Evolutionary conservation across 2,888 invertebrate genomes (phyloP).

Genomic region (Teleiodes luculella): DNA sequence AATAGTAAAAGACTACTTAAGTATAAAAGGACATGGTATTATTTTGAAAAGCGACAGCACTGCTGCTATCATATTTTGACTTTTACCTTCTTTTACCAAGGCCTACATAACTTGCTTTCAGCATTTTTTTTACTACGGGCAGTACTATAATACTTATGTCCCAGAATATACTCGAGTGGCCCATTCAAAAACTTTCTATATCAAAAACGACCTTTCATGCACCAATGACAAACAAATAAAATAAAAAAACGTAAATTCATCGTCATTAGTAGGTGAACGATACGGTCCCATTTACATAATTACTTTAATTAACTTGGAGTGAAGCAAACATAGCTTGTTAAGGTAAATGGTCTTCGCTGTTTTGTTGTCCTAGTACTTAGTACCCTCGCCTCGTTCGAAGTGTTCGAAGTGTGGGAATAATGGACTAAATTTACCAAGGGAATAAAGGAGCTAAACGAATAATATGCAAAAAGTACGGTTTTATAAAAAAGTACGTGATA

Average conservation of each 20-base stretch:
- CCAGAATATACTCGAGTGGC: no score
- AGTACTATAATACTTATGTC: no score
- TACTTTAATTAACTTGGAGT: slow-evolving; percentile 31
- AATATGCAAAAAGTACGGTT: no score
- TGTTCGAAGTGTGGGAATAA: not conserved
- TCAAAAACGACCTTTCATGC: no score
- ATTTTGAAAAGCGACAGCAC: no score
- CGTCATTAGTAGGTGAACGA: slow-evolving; percentile 7
- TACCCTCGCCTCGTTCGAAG: no score
- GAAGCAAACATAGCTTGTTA: slow-evolving; percentile 26
- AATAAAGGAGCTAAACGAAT: not conserved
- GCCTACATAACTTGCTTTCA: no score
- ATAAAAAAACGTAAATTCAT: no score
- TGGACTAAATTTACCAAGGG: not conserved
- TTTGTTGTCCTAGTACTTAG: not conserved
- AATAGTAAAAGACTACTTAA: not conserved
- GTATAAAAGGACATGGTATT: not conserved
- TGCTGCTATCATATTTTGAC: not conserved
- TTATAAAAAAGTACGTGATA: not conserved
- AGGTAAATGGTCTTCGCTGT: slow-evolving; percentile 5
- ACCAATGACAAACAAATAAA: no score
- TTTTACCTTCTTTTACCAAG: no score
- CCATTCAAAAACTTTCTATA: no score
- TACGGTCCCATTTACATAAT: slow-evolving; percentile 29
- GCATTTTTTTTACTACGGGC: no score